phyloP scores from a whole-genome alignment of 2,113 vertebrate genomes.

The Euleptes europaea region DNA sequence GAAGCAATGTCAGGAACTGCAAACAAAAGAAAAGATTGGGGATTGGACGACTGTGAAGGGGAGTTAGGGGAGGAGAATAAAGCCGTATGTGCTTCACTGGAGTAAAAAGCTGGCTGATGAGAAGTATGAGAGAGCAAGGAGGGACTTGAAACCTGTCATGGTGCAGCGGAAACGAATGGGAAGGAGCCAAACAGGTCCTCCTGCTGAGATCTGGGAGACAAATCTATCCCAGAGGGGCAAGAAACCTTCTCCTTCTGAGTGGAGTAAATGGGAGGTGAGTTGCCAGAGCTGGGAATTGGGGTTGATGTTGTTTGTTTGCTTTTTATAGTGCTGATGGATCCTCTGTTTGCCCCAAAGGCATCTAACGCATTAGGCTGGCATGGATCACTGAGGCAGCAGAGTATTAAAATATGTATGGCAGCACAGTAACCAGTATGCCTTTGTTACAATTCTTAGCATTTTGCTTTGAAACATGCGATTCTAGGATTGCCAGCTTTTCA shows the following conservation, averaged over 20 bases:
- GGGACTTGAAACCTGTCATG: background rate
- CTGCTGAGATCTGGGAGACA: accelerated
- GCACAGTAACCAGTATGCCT: no score
- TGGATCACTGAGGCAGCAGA: no score
- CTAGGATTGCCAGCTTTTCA: background rate
- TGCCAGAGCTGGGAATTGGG: background rate
- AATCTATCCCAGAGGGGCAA: background rate
- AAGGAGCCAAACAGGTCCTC: constrained; percentile 1
- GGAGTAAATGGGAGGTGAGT: constrained; percentile 65
- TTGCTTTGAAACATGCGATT: background rate
- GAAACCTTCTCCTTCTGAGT: accelerated
- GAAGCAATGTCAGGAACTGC: background rate
- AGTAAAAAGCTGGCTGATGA: background rate
- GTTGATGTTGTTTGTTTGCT: background rate
- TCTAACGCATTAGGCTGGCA: background rate
- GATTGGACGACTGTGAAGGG: background rate
- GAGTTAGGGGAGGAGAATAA: background rate
- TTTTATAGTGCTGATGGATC: background rate
- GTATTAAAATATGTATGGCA: no score
- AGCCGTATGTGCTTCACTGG: background rate
- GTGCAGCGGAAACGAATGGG: accelerated
- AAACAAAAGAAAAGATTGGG: constrained; percentile 8
- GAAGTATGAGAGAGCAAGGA: background rate
- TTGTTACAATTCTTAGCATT: background rate
- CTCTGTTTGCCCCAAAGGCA: background rate